Conservation (phyloP, 2,113 vertebrate genomes). For the Dunckerocampus dactyliophorus region DNA sequence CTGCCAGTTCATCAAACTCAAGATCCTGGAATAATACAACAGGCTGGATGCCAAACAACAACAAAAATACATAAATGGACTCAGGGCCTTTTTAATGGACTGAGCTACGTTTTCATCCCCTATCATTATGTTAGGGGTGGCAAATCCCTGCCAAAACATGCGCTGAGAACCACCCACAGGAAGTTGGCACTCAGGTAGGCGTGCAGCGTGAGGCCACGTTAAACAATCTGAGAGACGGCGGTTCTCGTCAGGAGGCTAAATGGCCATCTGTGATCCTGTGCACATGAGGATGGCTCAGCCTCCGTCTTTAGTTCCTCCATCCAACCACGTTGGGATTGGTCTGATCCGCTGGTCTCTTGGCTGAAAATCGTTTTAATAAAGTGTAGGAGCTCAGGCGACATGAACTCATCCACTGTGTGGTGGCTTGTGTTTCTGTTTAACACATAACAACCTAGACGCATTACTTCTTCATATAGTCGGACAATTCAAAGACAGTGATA, state of each 20-base stretch:
- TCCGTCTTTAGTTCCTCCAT: constrained; percentile 26
- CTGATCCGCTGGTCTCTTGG: background rate
- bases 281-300: constrained; percentile 49
- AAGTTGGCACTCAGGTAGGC: constrained; percentile 23
- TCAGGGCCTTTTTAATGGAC: background rate
- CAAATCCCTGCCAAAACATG: constrained; percentile 15
- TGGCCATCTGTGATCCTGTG: constrained; percentile 74
- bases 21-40: constrained; percentile 49
- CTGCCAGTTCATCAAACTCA: constrained; percentile 70
- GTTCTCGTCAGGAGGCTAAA: constrained; percentile 74
- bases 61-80: background rate
- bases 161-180: constrained; percentile 31
- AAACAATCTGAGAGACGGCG: constrained; percentile 63
- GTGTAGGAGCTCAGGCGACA: too few species aligned
- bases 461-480: too few species aligned
- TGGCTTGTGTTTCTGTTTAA: too few species aligned
- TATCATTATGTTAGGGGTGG: too few species aligned
- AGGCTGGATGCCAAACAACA: background rate
- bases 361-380: too few species aligned
- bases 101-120: constrained; percentile 7
- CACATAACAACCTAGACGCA: too few species aligned
- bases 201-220: constrained; percentile 54
- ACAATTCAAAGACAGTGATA: too few species aligned
- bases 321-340: constrained; percentile 7
- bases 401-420: too few species aligned